Evolutionary conservation across 2,797 vertebrate species (phyloP).

Genomic region (Silurus lanzhouensis): DNA sequence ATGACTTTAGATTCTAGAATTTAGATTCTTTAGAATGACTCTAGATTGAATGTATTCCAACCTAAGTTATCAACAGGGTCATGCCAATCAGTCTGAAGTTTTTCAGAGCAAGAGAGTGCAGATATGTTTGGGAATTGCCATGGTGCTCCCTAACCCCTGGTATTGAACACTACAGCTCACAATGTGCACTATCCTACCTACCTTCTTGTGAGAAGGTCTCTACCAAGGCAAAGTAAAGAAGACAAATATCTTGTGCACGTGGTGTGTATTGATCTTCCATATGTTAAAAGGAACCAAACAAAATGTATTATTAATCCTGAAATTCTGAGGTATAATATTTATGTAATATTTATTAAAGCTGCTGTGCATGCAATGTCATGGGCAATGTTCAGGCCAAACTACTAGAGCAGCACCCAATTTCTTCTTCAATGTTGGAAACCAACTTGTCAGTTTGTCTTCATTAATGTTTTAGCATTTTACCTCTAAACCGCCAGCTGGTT

Average conservation of each 20-base stretch:
- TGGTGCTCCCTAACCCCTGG: neutral
- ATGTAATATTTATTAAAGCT: neutral
- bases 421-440: neutral
- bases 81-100: neutral
- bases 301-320: neutral
- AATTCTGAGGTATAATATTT: neutral
- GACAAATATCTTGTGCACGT: neutral
- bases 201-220: neutral
- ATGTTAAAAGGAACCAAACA: neutral
- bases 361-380: neutral
- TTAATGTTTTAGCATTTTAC: constrained; percentile 65
- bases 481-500: constrained; percentile 85
- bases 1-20: neutral
- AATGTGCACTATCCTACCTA: neutral
- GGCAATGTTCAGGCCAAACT: neutral
- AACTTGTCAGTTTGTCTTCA: neutral
- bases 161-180: neutral
- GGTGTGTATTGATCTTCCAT: neutral
- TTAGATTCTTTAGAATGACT: constrained; percentile 2
- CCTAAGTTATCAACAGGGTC: constrained; percentile 2
- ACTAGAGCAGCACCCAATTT: constrained; percentile 1
- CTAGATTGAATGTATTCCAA: neutral
- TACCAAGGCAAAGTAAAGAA: neutral
- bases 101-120: neutral
- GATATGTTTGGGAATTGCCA: neutral